Evolutionary conservation across 2,888 invertebrate species (phyloP).

Genomic region (Altica lythri): DNA sequence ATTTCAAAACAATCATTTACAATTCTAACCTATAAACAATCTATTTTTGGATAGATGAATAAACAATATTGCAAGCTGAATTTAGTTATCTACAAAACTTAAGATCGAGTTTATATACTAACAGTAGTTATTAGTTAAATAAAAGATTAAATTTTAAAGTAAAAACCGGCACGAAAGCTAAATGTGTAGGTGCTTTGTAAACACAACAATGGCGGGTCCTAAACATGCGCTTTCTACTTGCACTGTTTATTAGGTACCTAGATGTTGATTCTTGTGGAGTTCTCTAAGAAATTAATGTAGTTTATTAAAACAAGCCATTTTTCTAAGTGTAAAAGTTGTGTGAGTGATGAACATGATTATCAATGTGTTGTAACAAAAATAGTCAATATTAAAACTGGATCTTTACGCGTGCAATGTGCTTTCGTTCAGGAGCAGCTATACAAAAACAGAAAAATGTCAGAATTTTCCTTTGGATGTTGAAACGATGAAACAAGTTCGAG

Average conservation of each 20-base stretch:
- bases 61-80: too few species aligned
- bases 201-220: conserved; percentile 54
- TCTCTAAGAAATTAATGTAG: conserved; percentile 47
- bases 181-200: conserved; percentile 41
- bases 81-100: too few species aligned
- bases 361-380: conserved; percentile 1
- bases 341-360: conserved; percentile 1
- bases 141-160: conserved; percentile 1
- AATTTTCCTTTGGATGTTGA: conserved; percentile 10
- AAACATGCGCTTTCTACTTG: conserved; percentile 57
- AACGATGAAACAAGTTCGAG: conserved; percentile 24
- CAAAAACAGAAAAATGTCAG: conserved; percentile 12
- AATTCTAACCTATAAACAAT: conserved; percentile 13
- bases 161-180: conserved; percentile 49
- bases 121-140: background rate
- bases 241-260: conserved; percentile 59
- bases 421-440: conserved; percentile 10
- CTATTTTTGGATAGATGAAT: too few species aligned
- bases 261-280: conserved; percentile 58
- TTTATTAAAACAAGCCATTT: conserved; percentile 23
- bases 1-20: too few species aligned
- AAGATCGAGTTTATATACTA: too few species aligned
- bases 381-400: background rate
- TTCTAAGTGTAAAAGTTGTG: conserved; percentile 21
- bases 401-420: conserved; percentile 7